Base-by-base conservation (phyloP, 2,797 vertebrate species). In the Lycodopsis pacificus region DNA sequence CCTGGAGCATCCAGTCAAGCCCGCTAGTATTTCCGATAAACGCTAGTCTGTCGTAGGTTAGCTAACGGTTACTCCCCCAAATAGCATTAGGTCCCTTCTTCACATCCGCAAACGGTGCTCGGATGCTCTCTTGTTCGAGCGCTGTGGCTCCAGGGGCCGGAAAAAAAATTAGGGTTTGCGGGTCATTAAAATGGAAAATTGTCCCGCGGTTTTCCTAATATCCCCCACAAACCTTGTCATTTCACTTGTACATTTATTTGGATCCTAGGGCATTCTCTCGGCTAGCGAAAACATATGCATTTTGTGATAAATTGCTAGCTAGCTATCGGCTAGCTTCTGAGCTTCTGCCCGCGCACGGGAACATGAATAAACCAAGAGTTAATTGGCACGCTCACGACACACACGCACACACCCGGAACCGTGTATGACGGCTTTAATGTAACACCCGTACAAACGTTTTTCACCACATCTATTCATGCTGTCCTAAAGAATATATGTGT, bases 361-460 rank as follows among this genome's bases (percentile, higher is more conserved):
- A 95, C 93, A 93, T 94, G 94, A 93, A 95, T 94, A 93, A 81
- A 46, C 51, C 66, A 87, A 59, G 46, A 84, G 59, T 89, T 91
- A 91, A 92, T 83, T 89, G 85, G 84, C 87, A 87, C 14, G 81
- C 83, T 86, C 84, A 77, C 88, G 77, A 63, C 78, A 34, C 5
- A 53, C 4, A 22, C 2, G 51, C 1, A 25, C 19, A 30, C 42
- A 57, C 62, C 0, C 22, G 19, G 32, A 48, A 54, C 22, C 15
- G 25, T 73, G 27, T 64, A 1, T 46, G 12, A 7, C 58, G 12
- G 54, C 5, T 70, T 17, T 38, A 15, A 42, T 73, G 13, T 57
- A 22, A 44, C 10, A 42, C 1, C 25, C 20, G 4, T 25, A 13
- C 3, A 49, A 17, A 51, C 17, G 3, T 56, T 40, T 32, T 32